Evolutionary conservation across 2,113 vertebrate genomes (phyloP), one percentile per base, ranked within the genome.

Genomic region (Diadophis punctatus): DNA sequence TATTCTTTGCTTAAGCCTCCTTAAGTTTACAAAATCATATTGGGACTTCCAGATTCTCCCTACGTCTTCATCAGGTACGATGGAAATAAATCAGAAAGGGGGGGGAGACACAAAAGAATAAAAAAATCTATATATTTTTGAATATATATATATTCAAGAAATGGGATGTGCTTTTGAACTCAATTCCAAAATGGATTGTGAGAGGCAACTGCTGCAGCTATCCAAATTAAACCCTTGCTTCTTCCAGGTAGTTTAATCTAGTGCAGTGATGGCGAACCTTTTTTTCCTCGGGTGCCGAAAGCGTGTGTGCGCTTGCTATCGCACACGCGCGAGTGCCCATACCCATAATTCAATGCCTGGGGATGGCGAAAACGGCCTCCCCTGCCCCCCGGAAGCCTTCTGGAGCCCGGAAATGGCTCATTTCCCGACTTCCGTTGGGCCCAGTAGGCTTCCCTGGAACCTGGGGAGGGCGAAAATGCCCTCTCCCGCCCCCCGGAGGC

Each of bases 181-280:
- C 63, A 68, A 16, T 68, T n/a, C 63, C 63, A 68, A n/a, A 68
- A 68, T 68, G 30, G 63, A 68, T n/a, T 68, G 27, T n/a, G 63
- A n/a, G 60, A n/a, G 30, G 60, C 27, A n/a, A 12, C 27, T 68
- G 30, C 30, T 68, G 4, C 14, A 68, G 63, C 30, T n/a, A n/a
- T 68, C 63, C 30, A n/a, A 68, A 68, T 34, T 39, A 93, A 93
- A 92, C 27, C 30, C 14, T 49, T 46, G 48, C 55, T 39, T 93
- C 88, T 49, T 27, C 80, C 58, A 9, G 93, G 91, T 93, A 93
- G 84, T 96, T 95, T 94, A 96, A n/a, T n/a, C n/a, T n/a, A n/a
- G n/a, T n/a, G n/a, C n/a, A n/a, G n/a, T n/a, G n/a, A n/a, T n/a
- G n/a, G n/a, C n/a, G n/a, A n/a, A n/a, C n/a, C n/a, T n/a, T n/a